Base-by-base conservation (phyloP, 2,113 vertebrate species). In the Phyllostomus discolor region DNA sequence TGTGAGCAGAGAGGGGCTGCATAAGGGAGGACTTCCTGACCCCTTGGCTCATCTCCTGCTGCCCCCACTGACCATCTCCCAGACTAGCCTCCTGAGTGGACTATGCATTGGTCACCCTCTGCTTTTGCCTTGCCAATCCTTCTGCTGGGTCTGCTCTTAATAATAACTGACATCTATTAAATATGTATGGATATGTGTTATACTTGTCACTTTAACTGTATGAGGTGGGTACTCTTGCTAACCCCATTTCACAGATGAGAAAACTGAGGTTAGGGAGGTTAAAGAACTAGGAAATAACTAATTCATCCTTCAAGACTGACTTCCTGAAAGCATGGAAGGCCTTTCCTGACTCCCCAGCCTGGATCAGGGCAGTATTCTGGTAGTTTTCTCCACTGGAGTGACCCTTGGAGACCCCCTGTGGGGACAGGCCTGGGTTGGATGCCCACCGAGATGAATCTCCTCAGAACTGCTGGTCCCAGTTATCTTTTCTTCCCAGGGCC, bases 21-120 rank as follows among this genome's bases (percentile, higher is more conserved):
- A 10, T 19, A 38, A 82, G 73, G 22, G 52, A 79, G 19, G 33
- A 1, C 72, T 31, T 43, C 50, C 50, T 48, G 11, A 31, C 3
- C 46, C 33, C 38, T 57, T 26, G 43, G 35, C 19, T 69, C 35
- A 43, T 82, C 41, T 66, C 28, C 70, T 54, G 31, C 50, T 3
- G 2, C 20, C 14, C 24, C 17, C 0, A 35, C 1, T 16, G 11
- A 7, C 54, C 24, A 31, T 38, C 38, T 50, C 79, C 67, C 20
- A 24, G 14, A 35, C 43, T 4, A 35, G 48, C 87, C 41, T 82
- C 48, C 38, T 6, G 15, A 81, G 28, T n/a, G 10, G 3, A 5
- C 4, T 4, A 1, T 1, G 4, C 1, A 1, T n/a, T 4, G 11
- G 9, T 59, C 43, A 33, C 33, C 35, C 24, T 22, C 48, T 22